A percentile compares a stretch with the other conserved stretches of the same genome.
These are phyloP conservation scores for Falco punctatus DNA, from an alignment of 2,113 vertebrate genomes.

Conservation along the genomic window DNA sequence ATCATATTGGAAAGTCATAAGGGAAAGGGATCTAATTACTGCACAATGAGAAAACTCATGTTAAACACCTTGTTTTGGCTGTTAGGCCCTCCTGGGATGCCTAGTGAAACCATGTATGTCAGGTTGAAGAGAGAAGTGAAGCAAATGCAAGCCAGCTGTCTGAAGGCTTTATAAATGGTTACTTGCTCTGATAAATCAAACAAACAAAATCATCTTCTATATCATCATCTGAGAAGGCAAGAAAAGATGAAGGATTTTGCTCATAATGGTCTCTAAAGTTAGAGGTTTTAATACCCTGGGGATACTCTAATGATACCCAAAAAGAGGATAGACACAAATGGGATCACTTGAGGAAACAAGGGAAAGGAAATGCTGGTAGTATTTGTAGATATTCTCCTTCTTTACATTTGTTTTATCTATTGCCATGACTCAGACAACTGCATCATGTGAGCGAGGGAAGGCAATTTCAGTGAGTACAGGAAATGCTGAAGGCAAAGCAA, in stretches of 20 bases:
- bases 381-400: not conserved
- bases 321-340: not conserved
- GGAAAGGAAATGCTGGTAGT: not conserved
- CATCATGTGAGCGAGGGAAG: not conserved
- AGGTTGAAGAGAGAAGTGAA: not conserved
- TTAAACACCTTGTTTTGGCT: slow-evolving; percentile 23
- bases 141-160: slow-evolving; percentile 19
- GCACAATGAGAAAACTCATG: not conserved
- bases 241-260: not conserved
- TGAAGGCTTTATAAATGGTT: not conserved
- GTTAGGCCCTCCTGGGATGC: not conserved
- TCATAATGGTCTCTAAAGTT: not conserved
- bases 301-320: not conserved
- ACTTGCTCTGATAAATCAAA: not conserved
- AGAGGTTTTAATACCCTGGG: not conserved
- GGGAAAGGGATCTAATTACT: slow-evolving; percentile 11
- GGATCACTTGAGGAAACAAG: not conserved
- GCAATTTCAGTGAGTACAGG: not conserved
- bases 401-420: not conserved
- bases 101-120: not conserved
- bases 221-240: not conserved
- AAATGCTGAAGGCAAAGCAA: not conserved
- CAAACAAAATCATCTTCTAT: not conserved
- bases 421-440: not conserved
- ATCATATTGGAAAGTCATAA: not conserved